Evolutionary conservation across 2,113 vertebrate genomes (phyloP).

Genomic region (Cathartes aura): DNA sequence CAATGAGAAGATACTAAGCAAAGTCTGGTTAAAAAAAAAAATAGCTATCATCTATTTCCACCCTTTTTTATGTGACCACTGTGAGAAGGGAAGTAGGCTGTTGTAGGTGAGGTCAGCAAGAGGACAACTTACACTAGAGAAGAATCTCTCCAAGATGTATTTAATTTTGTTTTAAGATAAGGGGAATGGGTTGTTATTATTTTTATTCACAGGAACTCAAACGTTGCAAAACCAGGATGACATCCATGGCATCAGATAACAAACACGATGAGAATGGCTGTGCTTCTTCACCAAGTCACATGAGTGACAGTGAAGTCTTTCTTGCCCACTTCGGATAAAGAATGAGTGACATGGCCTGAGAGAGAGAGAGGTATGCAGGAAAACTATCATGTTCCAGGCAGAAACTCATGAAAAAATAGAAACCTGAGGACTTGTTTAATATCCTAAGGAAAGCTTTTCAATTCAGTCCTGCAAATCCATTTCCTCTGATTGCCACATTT

Average conservation of each 20-base stretch:
- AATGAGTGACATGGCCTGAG: not conserved
- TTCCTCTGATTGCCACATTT: not conserved
- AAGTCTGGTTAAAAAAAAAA: not conserved
- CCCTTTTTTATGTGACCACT: not conserved
- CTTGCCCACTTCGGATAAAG: not conserved
- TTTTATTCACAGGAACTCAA: not conserved
- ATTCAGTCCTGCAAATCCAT: not conserved
- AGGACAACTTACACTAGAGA: not conserved
- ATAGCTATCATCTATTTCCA: not conserved
- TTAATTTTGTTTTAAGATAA: not conserved
- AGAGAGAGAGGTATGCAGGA: not conserved
- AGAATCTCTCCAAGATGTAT: not conserved
- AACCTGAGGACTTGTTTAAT: not conserved
- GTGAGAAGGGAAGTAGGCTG: not conserved
- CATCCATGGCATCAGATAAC: not conserved
- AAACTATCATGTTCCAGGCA: not conserved
- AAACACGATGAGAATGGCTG: not conserved
- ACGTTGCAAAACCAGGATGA: not conserved
- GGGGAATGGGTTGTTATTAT: not conserved
- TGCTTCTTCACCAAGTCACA: not conserved
- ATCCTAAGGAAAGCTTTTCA: not conserved
- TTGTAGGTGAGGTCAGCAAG: not conserved
- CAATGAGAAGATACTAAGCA: not conserved
- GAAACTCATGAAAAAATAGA: not conserved
- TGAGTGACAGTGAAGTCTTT: not conserved